A percentile compares a stretch with the other conserved stretches of the same genome.
phyloP scores from a whole-genome alignment of 2,113 vertebrate genomes.

The Phylloscopus trochilus region DNA sequence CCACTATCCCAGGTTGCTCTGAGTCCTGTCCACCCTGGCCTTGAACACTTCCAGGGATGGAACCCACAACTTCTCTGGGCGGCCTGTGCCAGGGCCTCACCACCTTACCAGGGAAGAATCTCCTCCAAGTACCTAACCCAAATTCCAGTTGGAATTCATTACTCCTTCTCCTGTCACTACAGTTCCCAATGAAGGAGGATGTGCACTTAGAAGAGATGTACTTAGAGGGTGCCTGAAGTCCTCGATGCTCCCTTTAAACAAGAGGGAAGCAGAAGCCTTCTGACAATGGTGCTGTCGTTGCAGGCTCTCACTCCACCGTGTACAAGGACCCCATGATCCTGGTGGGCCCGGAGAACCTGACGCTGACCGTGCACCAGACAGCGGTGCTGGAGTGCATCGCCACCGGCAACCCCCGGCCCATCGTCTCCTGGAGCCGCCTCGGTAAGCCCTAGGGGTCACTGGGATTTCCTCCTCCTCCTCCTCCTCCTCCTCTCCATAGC shows the following conservation, averaged over 20 bases:
- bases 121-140: no score
- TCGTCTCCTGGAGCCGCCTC: conserved; percentile 98
- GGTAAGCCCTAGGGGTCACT: conserved; percentile 74
- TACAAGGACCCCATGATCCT: conserved; percentile 97
- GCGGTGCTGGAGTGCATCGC: conserved; percentile 97
- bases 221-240: background rate
- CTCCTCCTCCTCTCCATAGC: background rate
- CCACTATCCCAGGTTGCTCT: background rate
- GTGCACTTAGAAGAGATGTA: background rate
- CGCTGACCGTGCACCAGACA: conserved; percentile 96
- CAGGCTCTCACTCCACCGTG: conserved; percentile 87
- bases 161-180: background rate
- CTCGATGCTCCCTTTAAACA: background rate
- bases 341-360: conserved; percentile 96
- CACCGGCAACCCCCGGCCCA: conserved; percentile 96
- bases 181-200: background rate
- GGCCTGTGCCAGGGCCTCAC: background rate
- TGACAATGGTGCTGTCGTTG: background rate
- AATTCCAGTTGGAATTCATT: background rate
- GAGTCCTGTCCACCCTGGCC: background rate
- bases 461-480: background rate
- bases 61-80: background rate
- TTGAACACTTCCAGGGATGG: background rate
- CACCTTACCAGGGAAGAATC: background rate
- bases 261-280: background rate